Conservation (phyloP, 2,113 vertebrate species). For the Sceloporus undulatus region DNA sequence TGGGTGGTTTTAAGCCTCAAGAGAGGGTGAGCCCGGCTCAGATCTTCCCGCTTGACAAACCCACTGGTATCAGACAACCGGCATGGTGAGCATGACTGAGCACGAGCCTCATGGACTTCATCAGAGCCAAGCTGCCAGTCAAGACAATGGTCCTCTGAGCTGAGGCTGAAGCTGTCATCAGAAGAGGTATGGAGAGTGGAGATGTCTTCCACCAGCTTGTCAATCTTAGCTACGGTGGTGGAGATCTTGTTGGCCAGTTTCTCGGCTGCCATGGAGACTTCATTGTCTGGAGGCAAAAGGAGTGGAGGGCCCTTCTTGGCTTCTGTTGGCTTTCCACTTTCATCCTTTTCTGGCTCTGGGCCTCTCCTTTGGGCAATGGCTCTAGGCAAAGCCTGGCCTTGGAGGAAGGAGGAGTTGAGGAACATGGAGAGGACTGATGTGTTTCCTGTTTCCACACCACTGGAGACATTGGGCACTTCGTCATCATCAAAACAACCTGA, state of each 20-base stretch:
- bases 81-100: constrained; percentile 92
- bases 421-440: constrained; percentile 92
- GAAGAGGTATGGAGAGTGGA: constrained; percentile 93
- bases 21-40: constrained; percentile 84
- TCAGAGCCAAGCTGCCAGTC: constrained; percentile 91
- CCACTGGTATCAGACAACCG: constrained; percentile 82
- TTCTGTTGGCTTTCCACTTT: constrained; percentile 54
- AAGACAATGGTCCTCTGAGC: constrained; percentile 92
- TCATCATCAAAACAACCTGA: constrained; percentile 97
- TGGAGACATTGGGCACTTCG: constrained; percentile 89
- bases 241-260: constrained; percentile 92
- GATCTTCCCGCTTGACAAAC: constrained; percentile 80
- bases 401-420: constrained; percentile 90
- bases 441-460: constrained; percentile 83
- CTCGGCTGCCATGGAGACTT: constrained; percentile 86
- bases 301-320: constrained; percentile 70
- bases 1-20: constrained; percentile 87
- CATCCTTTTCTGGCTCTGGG: constrained; percentile 83
- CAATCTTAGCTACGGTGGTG: constrained; percentile 92
- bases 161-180: constrained; percentile 96
- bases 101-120: constrained; percentile 85
- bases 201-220: constrained; percentile 94
- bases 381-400: constrained; percentile 85
- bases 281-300: constrained; percentile 69
- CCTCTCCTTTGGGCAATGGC: constrained; percentile 70